A percentile compares a stretch with the other conserved stretches of the same genome.
phyloP scores from a whole-genome alignment of 1,140 invertebrate species.

The Dryas iulia region DNA sequence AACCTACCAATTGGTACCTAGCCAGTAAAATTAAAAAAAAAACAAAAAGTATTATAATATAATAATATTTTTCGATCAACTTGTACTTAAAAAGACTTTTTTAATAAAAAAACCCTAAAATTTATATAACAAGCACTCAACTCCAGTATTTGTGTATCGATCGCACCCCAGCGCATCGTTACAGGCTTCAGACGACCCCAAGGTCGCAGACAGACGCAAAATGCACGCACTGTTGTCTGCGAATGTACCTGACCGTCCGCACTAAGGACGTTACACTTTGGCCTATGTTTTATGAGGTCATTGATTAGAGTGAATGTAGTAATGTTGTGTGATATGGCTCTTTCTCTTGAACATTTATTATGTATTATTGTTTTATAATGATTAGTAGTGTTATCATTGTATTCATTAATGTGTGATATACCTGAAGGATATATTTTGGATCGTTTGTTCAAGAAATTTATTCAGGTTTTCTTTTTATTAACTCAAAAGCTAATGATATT shows the following conservation, averaged over 20 bases:
- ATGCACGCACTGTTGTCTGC: slow-evolving; percentile 38
- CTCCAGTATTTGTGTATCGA: slow-evolving; percentile 13
- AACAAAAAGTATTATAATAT: too few species aligned
- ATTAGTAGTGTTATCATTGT: not conserved
- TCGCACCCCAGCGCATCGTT: slow-evolving; percentile 39
- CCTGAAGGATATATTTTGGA: too few species aligned
- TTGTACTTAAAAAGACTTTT: not conserved
- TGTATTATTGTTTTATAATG: not conserved
- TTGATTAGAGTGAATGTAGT: not conserved
- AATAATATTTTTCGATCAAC: not conserved
- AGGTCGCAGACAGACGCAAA: slow-evolving; percentile 70
- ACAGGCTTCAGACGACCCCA: slow-evolving; percentile 68
- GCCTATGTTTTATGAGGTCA: slow-evolving; percentile 1
- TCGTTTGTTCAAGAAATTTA: too few species aligned
- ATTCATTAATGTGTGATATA: not conserved
- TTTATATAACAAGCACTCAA: not conserved
- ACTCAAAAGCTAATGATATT: too few species aligned
- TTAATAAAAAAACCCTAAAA: not conserved
- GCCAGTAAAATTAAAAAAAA: too few species aligned
- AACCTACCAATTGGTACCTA: too few species aligned
- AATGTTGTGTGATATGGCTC: slow-evolving; percentile 1
- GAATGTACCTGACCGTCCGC: slow-evolving; percentile 34
- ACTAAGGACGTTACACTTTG: slow-evolving; percentile 42
- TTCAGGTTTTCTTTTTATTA: too few species aligned
- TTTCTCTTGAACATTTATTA: slow-evolving; percentile 3